A percentile compares a stretch with the other conserved stretches of the same genome.
phyloP scores from a whole-genome alignment of 2,113 vertebrate species.

The Rhagologus leucostigma region DNA sequence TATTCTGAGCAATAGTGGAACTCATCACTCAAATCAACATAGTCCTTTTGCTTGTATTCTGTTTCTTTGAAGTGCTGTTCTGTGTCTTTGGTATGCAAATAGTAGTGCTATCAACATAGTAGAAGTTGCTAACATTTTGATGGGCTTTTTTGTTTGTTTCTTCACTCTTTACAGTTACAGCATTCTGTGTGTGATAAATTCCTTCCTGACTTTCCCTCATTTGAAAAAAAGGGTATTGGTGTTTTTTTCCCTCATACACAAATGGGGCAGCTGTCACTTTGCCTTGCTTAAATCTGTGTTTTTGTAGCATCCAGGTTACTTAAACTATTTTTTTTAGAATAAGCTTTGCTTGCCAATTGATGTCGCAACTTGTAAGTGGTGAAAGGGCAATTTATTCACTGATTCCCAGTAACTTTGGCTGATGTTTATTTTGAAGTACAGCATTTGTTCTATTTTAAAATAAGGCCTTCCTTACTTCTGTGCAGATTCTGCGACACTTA shows the following conservation, averaged over 20 bases:
- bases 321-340: background rate
- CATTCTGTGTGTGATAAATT: background rate
- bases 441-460: background rate
- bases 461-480: background rate
- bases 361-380: background rate
- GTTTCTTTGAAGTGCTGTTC: background rate
- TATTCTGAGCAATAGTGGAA: background rate
- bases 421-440: background rate
- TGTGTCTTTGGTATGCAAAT: background rate
- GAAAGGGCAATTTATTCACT: background rate
- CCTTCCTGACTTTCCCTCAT: background rate
- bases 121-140: background rate
- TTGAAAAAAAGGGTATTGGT: background rate
- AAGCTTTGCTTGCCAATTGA: background rate
- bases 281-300: background rate
- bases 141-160: background rate
- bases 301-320: background rate
- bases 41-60: background rate
- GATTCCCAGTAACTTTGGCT: background rate
- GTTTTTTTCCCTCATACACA: background rate
- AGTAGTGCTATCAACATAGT: background rate
- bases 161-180: background rate
- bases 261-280: background rate
- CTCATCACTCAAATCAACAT: background rate
- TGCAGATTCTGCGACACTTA: background rate